Evolutionary conservation across 1,140 invertebrate species (phyloP), one percentile per base, ranked within the genome.

Genomic region (Drusus annulatus): DNA sequence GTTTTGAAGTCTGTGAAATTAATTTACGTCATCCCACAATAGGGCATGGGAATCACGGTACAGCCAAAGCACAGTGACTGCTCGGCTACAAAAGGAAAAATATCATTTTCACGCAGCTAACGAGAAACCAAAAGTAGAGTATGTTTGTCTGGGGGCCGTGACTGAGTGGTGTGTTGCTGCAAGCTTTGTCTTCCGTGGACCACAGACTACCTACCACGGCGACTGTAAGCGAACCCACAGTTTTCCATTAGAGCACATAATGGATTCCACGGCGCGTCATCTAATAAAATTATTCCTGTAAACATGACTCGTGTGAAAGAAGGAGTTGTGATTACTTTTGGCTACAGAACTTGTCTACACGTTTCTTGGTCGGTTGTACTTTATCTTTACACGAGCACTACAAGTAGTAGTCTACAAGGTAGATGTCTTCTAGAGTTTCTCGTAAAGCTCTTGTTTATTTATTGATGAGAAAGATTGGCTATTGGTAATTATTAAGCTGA

Each of bases 211-310:
- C 65, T 69, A 45, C 31, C n/a, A 10, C 31, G 65, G 13, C n/a
- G 23, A 45, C 65, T 17, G 15, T 16, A 63, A 25, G 13, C 62
- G 5, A 21, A 19, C 45, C 73, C 54, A 78, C 73, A 75, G 71
- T 79, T 79, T 81, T 77, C 81, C 79, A 82, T 82, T 82, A 82
- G 74, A 10, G 45, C 15, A 58, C 78, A 79, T 79, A 82, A 82
- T 82, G 58, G 81, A 79, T 68, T 76, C 68, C 79, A 51, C 16
- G 58, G 69, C 76, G 31, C 56, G 76, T 63, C 75, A 77, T 56
- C 58, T 77, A 77, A 77, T 77, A 50, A 77, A 77, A 77, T 77
- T 77, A 77, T 63, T 77, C 75, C 36, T 50, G 58, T 63, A 54
- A 74, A 56, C 69, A 74, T 74, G 69, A 74, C 69, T 74, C 50